phyloP scores from a whole-genome alignment of 2,888 invertebrate genomes.

The Creontiades dilutus region DNA sequence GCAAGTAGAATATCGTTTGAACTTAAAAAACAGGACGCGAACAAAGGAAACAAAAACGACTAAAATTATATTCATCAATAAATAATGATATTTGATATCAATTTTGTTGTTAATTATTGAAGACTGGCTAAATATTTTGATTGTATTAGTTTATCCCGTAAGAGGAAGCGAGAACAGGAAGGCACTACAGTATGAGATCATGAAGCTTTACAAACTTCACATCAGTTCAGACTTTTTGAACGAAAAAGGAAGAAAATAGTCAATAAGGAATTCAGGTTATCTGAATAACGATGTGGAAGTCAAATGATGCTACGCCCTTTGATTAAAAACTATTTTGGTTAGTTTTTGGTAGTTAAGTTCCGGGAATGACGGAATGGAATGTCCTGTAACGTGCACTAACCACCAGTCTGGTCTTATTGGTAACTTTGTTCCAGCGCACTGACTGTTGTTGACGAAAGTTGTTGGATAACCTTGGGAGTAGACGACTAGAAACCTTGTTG shows the following conservation, averaged over 20 bases:
- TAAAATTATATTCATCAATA: not conserved
- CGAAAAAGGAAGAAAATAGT: not conserved
- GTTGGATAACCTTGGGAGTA: too few relatives aligned
- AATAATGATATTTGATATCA: not conserved
- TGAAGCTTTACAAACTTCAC: not conserved
- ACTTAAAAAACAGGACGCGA: not conserved
- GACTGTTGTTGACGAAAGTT: too few relatives aligned
- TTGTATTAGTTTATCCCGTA: not conserved
- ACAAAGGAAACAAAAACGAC: not conserved
- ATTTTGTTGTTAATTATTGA: not conserved
- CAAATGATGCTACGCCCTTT: not conserved
- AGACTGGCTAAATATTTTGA: not conserved
- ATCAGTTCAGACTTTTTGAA: constrained; percentile 14
- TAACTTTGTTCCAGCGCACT: too few relatives aligned
- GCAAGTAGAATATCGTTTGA: not conserved
- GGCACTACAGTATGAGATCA: constrained; percentile 1
- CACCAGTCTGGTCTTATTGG: not conserved
- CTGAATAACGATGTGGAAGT: not conserved
- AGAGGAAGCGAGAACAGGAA: not conserved
- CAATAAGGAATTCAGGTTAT: not conserved
- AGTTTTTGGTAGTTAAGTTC: constrained; percentile 2
- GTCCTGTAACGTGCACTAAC: not conserved
- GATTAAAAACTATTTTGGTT: not conserved
- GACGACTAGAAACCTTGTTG: too few relatives aligned
- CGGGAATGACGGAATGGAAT: not conserved